Conservation (phyloP, 2,797 vertebrate species). For the Dicrostonyx torquatus region DNA sequence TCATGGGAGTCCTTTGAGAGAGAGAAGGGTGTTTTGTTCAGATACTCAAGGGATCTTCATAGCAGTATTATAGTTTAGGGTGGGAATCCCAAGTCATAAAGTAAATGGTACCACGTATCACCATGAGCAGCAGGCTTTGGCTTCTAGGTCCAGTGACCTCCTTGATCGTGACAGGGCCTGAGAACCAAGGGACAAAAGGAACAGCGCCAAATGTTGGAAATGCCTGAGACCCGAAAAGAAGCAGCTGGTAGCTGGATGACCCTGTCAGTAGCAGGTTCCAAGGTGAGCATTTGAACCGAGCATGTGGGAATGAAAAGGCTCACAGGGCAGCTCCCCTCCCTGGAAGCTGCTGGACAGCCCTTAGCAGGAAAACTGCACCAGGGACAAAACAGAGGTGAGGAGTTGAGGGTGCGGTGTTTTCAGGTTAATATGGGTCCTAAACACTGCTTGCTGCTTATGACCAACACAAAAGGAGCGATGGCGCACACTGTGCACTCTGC, state of each 20-base stretch:
- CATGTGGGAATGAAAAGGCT: accelerated
- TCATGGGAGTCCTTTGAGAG: neutral
- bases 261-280: neutral
- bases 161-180: neutral
- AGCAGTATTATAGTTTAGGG: neutral
- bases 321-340: neutral
- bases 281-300: neutral
- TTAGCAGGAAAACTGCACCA: neutral
- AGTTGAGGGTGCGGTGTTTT: neutral
- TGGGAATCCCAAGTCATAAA: neutral
- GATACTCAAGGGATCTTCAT: neutral
- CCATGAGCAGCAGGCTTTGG: neutral
- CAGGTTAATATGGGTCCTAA: neutral
- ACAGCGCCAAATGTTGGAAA: neutral
- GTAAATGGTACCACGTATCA: neutral
- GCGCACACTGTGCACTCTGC: neutral
- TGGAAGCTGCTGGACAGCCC: neutral
- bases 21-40: neutral
- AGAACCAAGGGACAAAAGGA: neutral
- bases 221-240: neutral
- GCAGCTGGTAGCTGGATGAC: neutral
- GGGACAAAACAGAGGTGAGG: too few relatives aligned
- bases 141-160: neutral
- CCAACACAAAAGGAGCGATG: neutral
- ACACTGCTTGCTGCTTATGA: neutral